phyloP scores from a whole-genome alignment of 2,888 invertebrate genomes.

The Epinotia ramella region DNA sequence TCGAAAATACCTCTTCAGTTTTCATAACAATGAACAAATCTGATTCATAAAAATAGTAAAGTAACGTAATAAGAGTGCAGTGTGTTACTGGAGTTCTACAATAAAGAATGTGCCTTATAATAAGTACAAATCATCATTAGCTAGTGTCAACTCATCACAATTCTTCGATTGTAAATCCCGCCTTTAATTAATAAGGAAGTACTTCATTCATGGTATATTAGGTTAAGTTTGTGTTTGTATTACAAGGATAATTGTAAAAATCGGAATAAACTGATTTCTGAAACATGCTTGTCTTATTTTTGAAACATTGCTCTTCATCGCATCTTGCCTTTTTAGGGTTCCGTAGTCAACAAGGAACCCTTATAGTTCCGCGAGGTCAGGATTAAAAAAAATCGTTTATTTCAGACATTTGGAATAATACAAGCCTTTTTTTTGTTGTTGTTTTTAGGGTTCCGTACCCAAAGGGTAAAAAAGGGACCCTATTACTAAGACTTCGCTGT shows the following conservation, averaged over 20 bases:
- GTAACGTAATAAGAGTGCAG: not conserved
- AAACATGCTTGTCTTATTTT: conserved; percentile 28
- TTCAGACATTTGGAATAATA: too few species aligned
- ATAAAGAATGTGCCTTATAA: conserved; percentile 19
- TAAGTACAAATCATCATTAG: conserved; percentile 27
- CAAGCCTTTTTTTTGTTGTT: too few species aligned
- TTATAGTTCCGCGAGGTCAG: too few species aligned
- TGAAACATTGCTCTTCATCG: not conserved
- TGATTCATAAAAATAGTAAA: not conserved
- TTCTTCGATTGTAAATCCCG: conserved; percentile 16
- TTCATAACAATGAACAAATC: not conserved
- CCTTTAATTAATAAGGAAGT: conserved; percentile 18
- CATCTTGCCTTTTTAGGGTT: too few species aligned
- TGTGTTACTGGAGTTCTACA: not conserved
- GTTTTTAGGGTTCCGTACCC: too few species aligned
- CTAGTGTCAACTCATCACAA: conserved; percentile 24
- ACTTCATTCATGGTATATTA: conserved; percentile 7
- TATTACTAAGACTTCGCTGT: too few species aligned
- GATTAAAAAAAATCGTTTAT: too few species aligned
- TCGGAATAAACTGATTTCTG: conserved; percentile 41
- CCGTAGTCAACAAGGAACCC: too few species aligned
- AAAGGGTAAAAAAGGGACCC: too few species aligned
- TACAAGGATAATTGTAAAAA: conserved; percentile 22
- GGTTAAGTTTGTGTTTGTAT: conserved; percentile 36
- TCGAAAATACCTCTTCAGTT: too few species aligned